Conservation (phyloP, 1,140 invertebrate species). For the Drosophila murphyi region DNA sequence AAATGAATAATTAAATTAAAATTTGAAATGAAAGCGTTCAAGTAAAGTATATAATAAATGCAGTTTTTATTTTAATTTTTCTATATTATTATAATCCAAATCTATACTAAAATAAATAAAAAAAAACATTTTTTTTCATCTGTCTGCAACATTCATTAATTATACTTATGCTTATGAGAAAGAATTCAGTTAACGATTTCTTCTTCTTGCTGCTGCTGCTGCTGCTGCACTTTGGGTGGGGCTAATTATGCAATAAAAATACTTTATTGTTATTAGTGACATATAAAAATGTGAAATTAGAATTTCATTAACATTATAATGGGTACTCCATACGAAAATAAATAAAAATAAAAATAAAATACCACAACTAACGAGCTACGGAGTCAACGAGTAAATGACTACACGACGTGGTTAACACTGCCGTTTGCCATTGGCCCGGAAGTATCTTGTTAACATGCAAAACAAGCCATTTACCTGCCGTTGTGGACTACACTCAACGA, state of each 20-base stretch:
- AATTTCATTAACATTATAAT: slow-evolving; percentile 49
- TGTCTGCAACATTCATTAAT: too few relatives aligned
- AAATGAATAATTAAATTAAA: too few relatives aligned
- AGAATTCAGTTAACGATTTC: too few relatives aligned
- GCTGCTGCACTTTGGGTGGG: slow-evolving; percentile 28
- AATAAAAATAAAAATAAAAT: too few relatives aligned
- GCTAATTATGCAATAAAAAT: slow-evolving; percentile 81
- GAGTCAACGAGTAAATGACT: slow-evolving; percentile 26
- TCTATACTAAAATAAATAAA: too few relatives aligned
- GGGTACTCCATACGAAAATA: not conserved
- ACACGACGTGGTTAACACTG: slow-evolving; percentile 33
- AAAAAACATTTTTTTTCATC: too few relatives aligned
- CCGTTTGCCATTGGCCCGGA: slow-evolving; percentile 67
- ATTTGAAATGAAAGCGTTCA: too few relatives aligned
- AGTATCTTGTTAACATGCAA: slow-evolving; percentile 83
- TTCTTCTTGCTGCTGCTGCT: too few relatives aligned
- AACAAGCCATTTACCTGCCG: slow-evolving; percentile 68
- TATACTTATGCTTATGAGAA: too few relatives aligned
- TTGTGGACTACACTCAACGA: not conserved
- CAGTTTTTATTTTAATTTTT: too few relatives aligned
- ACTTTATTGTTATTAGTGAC: slow-evolving; percentile 58
- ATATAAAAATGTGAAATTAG: slow-evolving; percentile 73
- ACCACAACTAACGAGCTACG: not conserved
- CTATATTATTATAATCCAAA: too few relatives aligned
- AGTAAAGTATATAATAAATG: too few relatives aligned